Evolutionary conservation across 1,140 invertebrate species (phyloP).

Genomic region (Solenopsis invicta): DNA sequence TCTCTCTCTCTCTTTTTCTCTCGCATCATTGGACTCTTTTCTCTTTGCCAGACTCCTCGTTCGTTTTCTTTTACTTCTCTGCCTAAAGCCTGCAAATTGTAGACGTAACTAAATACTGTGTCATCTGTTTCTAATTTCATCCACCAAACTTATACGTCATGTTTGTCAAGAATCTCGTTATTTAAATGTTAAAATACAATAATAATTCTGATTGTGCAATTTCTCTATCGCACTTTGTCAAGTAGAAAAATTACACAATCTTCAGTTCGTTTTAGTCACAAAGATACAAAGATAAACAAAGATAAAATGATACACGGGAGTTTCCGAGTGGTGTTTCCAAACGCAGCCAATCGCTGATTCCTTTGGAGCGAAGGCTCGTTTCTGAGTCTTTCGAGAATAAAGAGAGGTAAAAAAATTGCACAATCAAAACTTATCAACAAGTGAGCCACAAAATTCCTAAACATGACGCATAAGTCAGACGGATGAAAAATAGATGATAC

Average conservation of each 20-base stretch:
- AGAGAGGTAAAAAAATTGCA: constrained; percentile 58
- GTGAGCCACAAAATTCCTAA: constrained; percentile 59
- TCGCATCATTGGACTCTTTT: constrained; percentile 27
- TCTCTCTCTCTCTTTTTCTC: background rate
- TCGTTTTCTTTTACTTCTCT: background rate
- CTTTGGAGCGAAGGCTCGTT: constrained; percentile 67
- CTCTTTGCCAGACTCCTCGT: constrained; percentile 27
- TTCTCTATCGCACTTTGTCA: constrained; percentile 12
- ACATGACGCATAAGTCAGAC: constrained; percentile 67
- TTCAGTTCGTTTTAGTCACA: too few species aligned
- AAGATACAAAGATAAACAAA: too few species aligned
- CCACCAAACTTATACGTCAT: constrained; percentile 64
- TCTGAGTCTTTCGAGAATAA: constrained; percentile 47
- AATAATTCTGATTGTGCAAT: constrained; percentile 68
- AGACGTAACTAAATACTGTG: constrained; percentile 37
- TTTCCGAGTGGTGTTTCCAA: too few species aligned
- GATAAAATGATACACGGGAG: too few species aligned
- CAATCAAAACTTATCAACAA: constrained; percentile 65
- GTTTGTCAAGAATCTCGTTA: constrained; percentile 62
- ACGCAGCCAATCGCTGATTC: constrained; percentile 29
- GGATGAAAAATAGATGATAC: constrained; percentile 62
- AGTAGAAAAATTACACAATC: too few species aligned
- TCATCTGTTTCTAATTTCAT: constrained; percentile 57
- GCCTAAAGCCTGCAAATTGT: background rate
- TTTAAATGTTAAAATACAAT: constrained; percentile 39